phyloP scores from a whole-genome alignment of 1,140 invertebrate genomes.

The Venturia canescens region DNA sequence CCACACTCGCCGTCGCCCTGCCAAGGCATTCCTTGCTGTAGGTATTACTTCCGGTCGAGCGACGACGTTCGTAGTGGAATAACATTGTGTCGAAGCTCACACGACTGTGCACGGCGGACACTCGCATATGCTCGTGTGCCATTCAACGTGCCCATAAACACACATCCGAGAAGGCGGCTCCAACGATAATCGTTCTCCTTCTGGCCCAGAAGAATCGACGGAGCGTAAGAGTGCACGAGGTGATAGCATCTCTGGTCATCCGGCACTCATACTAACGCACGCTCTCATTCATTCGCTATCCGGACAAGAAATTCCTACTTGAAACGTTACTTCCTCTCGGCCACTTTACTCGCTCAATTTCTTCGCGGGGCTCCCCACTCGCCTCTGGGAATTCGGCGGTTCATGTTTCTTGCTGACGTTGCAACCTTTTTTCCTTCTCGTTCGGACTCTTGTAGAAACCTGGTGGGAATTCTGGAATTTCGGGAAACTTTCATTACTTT shows the following conservation, averaged over 20 bases:
- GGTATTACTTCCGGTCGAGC: slow-evolving; percentile 51
- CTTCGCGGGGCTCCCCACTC: too few species aligned
- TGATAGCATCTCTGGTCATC: slow-evolving; percentile 10
- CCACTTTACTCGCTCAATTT: too few species aligned
- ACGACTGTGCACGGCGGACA: not conserved
- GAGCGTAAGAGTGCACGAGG: not conserved
- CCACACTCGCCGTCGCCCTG: not conserved
- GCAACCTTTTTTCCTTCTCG: too few species aligned
- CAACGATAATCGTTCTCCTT: slow-evolving; percentile 48
- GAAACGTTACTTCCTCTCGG: not conserved
- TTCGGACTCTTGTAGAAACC: too few species aligned
- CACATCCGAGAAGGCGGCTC: slow-evolving; percentile 38
- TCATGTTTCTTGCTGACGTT: too few species aligned
- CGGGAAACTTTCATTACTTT: too few species aligned
- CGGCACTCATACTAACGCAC: not conserved
- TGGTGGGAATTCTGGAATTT: too few species aligned
- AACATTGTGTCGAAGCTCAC: not conserved
- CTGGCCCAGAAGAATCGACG: slow-evolving; percentile 2
- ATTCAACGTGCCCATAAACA: not conserved
- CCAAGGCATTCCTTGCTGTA: slow-evolving; percentile 9
- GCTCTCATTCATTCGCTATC: not conserved
- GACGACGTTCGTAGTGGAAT: not conserved
- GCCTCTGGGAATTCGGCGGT: too few species aligned
- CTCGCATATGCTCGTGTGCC: not conserved
- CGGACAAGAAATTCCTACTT: not conserved